Conservation (phyloP, 2,888 invertebrate genomes). For the Drosophila aldrichi region DNA sequence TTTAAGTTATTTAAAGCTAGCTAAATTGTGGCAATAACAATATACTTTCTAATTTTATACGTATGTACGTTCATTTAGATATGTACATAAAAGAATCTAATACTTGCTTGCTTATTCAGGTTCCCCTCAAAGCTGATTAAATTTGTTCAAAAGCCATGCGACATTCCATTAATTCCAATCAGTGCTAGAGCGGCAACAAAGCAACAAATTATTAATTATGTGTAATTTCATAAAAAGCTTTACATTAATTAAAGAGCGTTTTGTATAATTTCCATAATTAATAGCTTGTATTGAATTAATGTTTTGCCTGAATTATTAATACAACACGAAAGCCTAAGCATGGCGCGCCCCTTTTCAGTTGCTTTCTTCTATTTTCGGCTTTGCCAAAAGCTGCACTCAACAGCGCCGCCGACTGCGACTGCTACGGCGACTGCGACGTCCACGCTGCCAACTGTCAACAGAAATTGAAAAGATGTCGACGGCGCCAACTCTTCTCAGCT, state of each 20-base stretch:
- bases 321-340: conserved; percentile 1
- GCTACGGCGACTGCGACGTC: background rate
- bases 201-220: conserved; percentile 51
- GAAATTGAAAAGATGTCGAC: conserved; percentile 50
- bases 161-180: conserved; percentile 41
- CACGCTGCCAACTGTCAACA: conserved; percentile 45
- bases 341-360: background rate
- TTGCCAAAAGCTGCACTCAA: conserved; percentile 20
- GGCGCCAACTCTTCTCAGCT: conserved; percentile 50
- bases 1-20: background rate
- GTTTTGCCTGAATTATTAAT: conserved; percentile 17
- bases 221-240: conserved; percentile 37
- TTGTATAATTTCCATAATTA: conserved; percentile 64
- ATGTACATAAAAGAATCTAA: too few relatives aligned
- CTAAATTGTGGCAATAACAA: background rate
- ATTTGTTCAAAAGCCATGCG: background rate
- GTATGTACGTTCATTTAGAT: too few relatives aligned
- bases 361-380: conserved; percentile 11
- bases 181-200: conserved; percentile 12
- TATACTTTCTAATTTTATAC: background rate
- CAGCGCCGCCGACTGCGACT: background rate
- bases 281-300: conserved; percentile 43
- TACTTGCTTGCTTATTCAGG: conserved; percentile 4
- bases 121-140: conserved; percentile 27
- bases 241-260: conserved; percentile 49